Conservation (phyloP, 2,797 vertebrate genomes). For the Gobio occitaniae region DNA sequence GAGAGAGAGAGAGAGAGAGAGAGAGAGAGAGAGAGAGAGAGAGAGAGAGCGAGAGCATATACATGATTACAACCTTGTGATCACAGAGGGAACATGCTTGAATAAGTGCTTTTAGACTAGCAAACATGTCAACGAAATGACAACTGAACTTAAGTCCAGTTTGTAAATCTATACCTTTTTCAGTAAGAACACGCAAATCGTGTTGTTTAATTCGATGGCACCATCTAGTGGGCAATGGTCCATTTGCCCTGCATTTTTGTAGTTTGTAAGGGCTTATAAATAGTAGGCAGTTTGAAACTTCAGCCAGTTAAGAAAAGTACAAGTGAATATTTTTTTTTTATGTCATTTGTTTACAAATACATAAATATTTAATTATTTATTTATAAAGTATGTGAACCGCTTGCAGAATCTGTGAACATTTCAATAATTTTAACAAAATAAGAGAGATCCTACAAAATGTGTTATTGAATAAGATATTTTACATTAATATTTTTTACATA, state of each 20-base stretch:
- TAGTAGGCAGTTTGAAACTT: neutral
- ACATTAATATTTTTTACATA: too few species aligned
- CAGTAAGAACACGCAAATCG: neutral
- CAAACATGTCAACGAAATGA: neutral
- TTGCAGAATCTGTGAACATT: too few species aligned
- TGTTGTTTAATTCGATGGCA: neutral
- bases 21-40: too few species aligned
- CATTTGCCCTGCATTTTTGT: neutral
- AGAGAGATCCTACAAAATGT: too few species aligned
- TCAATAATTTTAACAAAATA: too few species aligned
- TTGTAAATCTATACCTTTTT: neutral
- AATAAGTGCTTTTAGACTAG: neutral
- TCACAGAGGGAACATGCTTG: neutral
- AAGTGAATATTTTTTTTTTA: neutral
- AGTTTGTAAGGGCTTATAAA: neutral
- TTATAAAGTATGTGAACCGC: too few species aligned
- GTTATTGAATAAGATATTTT: too few species aligned
- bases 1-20: too few species aligned
- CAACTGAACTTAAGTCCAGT: neutral
- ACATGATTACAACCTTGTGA: too few species aligned
- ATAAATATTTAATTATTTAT: neutral
- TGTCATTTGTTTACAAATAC: neutral
- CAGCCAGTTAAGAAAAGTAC: neutral
- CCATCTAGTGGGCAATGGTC: constrained; percentile 31
- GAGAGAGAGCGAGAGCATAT: too few species aligned